Conservation (phyloP, 2,888 invertebrate species). For the Lasioglossum leucozonium region DNA sequence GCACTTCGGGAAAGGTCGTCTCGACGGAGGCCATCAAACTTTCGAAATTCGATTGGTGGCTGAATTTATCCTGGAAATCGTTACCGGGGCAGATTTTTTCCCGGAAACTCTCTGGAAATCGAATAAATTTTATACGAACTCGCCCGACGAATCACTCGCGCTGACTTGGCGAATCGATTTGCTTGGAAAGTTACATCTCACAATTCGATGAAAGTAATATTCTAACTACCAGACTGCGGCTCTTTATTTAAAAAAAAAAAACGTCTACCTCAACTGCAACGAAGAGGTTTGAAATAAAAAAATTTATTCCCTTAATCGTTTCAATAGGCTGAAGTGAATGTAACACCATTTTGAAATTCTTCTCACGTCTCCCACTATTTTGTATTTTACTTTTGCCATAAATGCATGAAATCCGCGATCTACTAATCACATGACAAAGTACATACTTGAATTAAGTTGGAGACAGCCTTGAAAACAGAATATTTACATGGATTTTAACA, state of each 20-base stretch:
- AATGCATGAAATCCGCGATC: not conserved
- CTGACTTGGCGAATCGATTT: not conserved
- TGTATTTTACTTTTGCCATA: not conserved
- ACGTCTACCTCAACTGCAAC: no score
- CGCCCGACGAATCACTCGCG: no score
- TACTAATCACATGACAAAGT: not conserved
- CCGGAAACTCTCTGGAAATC: not conserved
- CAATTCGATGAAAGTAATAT: not conserved
- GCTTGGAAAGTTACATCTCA: not conserved
- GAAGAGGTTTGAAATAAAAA: not conserved
- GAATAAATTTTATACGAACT: not conserved
- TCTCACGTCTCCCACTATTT: not conserved
- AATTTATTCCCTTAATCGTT: not conserved
- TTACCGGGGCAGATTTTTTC: not conserved
- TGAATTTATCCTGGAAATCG: constrained; percentile 19
- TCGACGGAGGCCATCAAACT: constrained; percentile 33
- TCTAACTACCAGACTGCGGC: no score
- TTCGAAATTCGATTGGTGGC: constrained; percentile 41
- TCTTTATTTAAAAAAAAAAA: no score
- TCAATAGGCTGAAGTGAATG: not conserved
- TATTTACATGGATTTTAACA: not conserved
- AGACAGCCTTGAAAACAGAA: no score
- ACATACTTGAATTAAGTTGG: no score
- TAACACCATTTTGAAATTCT: not conserved
- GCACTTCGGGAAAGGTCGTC: constrained; percentile 24